Evolutionary conservation across 2,113 vertebrate species (phyloP).

Genomic region (Plecturocebus donacophilus): DNA sequence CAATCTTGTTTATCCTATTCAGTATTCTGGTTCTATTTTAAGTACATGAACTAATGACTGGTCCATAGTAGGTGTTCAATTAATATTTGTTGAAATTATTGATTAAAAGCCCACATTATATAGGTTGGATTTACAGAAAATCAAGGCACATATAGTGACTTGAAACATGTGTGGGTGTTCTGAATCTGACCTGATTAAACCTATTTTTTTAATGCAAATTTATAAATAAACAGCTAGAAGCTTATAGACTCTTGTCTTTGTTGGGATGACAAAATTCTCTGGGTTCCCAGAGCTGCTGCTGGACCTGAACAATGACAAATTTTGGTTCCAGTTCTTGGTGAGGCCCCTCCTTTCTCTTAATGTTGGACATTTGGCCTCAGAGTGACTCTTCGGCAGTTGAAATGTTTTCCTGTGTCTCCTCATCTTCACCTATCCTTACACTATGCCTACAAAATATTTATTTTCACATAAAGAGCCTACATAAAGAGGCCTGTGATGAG

Average conservation of each 20-base stretch:
- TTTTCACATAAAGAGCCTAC: too few species aligned
- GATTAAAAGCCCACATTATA: neutral
- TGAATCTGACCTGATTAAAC: neutral
- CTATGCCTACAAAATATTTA: neutral
- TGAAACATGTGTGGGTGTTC: neutral
- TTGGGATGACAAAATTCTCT: neutral
- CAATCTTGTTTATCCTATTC: neutral
- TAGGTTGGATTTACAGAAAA: neutral
- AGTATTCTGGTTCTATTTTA: neutral
- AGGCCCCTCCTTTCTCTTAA: neutral
- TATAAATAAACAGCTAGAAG: neutral
- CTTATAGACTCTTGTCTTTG: neutral
- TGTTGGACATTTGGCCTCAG: neutral
- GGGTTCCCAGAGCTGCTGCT: neutral
- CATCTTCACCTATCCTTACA: neutral
- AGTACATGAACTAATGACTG: neutral
- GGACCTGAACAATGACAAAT: neutral
- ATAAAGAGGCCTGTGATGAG: too few species aligned
- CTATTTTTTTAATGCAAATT: neutral
- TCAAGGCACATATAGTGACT: neutral
- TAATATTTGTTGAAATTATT: neutral
- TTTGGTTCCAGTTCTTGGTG: neutral
- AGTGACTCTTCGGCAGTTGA: neutral
- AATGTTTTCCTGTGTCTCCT: neutral
- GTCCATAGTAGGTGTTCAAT: neutral